These are phyloP conservation scores for Melinaea marsaeus DNA, from an alignment of 2,888 invertebrate species.

Conservation along the genomic window DNA sequence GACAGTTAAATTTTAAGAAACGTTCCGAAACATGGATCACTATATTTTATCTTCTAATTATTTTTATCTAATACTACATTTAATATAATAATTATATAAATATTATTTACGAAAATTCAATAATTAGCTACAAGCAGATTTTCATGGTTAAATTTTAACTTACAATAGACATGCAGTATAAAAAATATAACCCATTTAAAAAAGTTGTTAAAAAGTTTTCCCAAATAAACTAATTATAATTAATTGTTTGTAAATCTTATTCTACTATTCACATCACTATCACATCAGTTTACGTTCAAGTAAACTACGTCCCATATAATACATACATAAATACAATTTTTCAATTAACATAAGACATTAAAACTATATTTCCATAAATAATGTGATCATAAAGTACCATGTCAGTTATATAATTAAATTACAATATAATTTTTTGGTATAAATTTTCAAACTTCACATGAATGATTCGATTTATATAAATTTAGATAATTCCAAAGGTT, in stretches of 20 bases:
- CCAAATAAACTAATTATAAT: neutral
- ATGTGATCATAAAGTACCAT: neutral
- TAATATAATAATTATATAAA: too few relatives aligned
- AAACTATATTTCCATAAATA: neutral
- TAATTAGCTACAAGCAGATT: too few relatives aligned
- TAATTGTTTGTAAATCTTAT: slow-evolving; percentile 14
- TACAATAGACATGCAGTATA: too few relatives aligned
- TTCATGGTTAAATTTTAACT: too few relatives aligned
- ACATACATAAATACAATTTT: neutral
- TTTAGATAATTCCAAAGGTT: neutral
- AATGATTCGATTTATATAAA: neutral
- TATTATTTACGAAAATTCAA: too few relatives aligned
- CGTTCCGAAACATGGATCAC: too few relatives aligned
- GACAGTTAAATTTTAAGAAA: too few relatives aligned
- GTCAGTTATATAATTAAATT: neutral
- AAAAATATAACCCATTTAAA: too few relatives aligned
- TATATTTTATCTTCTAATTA: too few relatives aligned
- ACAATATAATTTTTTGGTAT: neutral
- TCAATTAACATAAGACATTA: too few relatives aligned
- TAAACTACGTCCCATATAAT: slow-evolving; percentile 11
- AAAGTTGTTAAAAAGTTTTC: too few relatives aligned
- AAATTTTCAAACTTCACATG: neutral
- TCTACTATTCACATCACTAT: slow-evolving; percentile 45
- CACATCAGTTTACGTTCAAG: slow-evolving; percentile 40
- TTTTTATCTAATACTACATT: too few relatives aligned